Base-by-base conservation (phyloP, 2,888 invertebrate species). In the Cantharis lateralis region DNA sequence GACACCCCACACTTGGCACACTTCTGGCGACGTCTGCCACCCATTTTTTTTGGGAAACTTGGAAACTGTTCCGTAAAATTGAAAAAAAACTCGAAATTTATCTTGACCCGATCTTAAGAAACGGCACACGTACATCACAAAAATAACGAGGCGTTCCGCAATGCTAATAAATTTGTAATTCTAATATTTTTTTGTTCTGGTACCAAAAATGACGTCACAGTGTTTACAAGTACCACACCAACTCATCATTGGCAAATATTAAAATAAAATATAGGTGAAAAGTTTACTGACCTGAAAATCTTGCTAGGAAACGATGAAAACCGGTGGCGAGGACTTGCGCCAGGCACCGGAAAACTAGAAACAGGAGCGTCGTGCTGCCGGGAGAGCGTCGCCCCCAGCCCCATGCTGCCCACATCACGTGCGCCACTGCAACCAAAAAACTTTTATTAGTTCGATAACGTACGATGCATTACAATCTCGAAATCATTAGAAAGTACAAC, bases 281-380 rank as follows among this genome's bases (percentile, higher is more conserved):
- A 80, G 85, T 83, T 84, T 86, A 87, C 90, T 90, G 88, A 91
- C 91, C 91, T 90, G 91, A 91, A 87, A 91, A 90, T 88, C 91
- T 90, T 87, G 90, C 90, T 88, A 91, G 89, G 89, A 91, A 91
- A 86, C 88, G 87, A 83, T 88, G 88, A 84, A 88, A 88, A 84
- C 87, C 88, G 85, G 88, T 88, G 86, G 88, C 87, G 82, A 88
- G 87, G 82, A 86, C 86, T 84, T 87, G 88, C 84, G 87, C 86
- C 85, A 88, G 87, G 84, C 86, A 87, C 87, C 87, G 86, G 80
- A 84, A 83, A 82, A 86, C 85, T 83, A 85, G 84, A 84, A 87
- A 85, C 83, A 85, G 84, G 81, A 85, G 86, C 85, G 84, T 83
- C 84, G 84, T 85, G 84, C 84, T 80, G 82, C 84, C 83, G 82